These are phyloP conservation scores for Chrysolina americana DNA, from an alignment of 2,888 invertebrate genomes.

Conservation along the genomic window DNA sequence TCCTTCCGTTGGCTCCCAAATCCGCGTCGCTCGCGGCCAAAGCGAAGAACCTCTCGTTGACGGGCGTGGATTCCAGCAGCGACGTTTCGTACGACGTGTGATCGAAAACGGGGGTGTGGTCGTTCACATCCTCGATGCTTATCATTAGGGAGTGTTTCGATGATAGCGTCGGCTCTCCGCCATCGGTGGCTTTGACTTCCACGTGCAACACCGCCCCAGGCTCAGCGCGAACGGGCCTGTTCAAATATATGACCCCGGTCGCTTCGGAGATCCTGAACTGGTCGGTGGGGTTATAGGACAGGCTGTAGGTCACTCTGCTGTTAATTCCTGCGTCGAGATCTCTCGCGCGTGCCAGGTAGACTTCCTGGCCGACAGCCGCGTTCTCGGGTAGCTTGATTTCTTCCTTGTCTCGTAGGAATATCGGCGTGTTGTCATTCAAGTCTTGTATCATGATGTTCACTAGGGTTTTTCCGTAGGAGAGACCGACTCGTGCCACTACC, in stretches of 20 bases:
- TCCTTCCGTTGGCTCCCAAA: conserved; percentile 83
- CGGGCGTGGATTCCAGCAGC: conserved; percentile 88
- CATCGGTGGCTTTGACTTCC: conserved; percentile 90
- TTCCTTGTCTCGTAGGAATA: conserved; percentile 84
- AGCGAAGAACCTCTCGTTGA: conserved; percentile 92
- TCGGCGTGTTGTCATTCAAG: conserved; percentile 92
- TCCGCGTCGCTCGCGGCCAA: conserved; percentile 92
- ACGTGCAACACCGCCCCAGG: conserved; percentile 81
- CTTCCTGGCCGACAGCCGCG: conserved; percentile 93
- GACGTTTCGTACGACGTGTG: conserved; percentile 95
- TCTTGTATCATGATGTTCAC: conserved; percentile 89
- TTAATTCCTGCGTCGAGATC: conserved; percentile 94
- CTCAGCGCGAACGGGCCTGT: conserved; percentile 82
- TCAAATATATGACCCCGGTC: conserved; percentile 91
- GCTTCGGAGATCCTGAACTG: conserved; percentile 88
- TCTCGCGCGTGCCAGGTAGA: conserved; percentile 88
- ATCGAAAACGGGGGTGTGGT: conserved; percentile 95
- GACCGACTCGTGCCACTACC: conserved; percentile 84
- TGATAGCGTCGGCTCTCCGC: conserved; percentile 82
- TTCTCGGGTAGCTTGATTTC: conserved; percentile 88
- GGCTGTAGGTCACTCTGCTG: conserved; percentile 85
- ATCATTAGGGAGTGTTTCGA: conserved; percentile 83
- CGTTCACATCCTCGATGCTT: conserved; percentile 90
- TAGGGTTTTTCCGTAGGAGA: conserved; percentile 82
- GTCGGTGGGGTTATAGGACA: conserved; percentile 85